Conservation (phyloP, 2,797 vertebrate genomes). For the Limosa lapponica region DNA sequence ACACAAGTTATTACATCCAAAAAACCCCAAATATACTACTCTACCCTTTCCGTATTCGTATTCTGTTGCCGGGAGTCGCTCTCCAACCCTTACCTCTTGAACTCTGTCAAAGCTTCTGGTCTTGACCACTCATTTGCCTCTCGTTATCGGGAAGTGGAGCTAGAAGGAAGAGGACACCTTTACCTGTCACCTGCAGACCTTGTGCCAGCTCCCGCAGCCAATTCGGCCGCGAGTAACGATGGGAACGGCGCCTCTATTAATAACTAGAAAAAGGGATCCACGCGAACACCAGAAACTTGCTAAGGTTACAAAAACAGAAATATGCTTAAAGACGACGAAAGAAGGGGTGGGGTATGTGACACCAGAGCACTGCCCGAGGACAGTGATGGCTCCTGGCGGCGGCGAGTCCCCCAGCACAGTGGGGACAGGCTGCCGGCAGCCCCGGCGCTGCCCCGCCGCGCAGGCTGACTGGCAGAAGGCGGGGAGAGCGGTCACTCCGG, state of each 20-base stretch:
- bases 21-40: not conserved
- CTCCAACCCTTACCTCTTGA: rapidly evolving
- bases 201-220: not conserved
- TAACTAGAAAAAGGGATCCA: rapidly evolving
- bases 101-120: rapidly evolving
- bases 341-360: not conserved
- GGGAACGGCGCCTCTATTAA: not conserved
- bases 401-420: not conserved
- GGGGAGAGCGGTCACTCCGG: too few relatives aligned
- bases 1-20: rapidly evolving
- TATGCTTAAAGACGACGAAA: rapidly evolving
- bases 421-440: not conserved
- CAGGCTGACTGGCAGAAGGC: not conserved
- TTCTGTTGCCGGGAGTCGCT: rapidly evolving
- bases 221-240: rapidly evolving
- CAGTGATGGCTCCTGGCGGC: not conserved
- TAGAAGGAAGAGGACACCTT: rapidly evolving
- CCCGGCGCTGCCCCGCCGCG: too few relatives aligned
- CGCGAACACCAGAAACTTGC: rapidly evolving
- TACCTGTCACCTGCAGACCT: not conserved
- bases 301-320: rapidly evolving
- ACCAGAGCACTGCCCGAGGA: not conserved
- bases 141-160: rapidly evolving
- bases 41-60: rapidly evolving
- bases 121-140: rapidly evolving